phyloP scores from a whole-genome alignment of 1,140 invertebrate species.

The Ectropis grisescens region DNA sequence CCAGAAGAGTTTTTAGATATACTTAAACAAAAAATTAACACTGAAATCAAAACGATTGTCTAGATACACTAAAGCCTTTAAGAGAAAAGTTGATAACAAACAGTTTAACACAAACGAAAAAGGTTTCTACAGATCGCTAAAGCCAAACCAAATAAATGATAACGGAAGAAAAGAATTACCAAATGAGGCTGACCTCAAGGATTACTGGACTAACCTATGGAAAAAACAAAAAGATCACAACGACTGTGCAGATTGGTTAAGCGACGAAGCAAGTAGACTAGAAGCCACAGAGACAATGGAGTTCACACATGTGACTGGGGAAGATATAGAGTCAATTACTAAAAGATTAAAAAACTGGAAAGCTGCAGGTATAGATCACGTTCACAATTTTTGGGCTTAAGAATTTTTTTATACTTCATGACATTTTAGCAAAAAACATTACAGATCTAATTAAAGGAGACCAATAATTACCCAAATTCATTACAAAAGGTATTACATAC shows the following conservation, averaged over 20 bases:
- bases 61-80: slow-evolving; percentile 11
- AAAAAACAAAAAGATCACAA: slow-evolving; percentile 3
- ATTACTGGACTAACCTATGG: slow-evolving; percentile 8
- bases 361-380: slow-evolving; percentile 9
- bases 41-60: slow-evolving; percentile 8
- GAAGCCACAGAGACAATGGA: slow-evolving; percentile 5
- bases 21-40: slow-evolving; percentile 12
- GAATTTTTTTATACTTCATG: slow-evolving; percentile 8
- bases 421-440: slow-evolving; percentile 5
- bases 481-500: slow-evolving; percentile 8
- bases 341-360: slow-evolving; percentile 14
- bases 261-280: slow-evolving; percentile 3
- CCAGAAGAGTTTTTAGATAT: slow-evolving; percentile 12
- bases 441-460: slow-evolving; percentile 5
- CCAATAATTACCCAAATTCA: slow-evolving; percentile 1
- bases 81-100: slow-evolving; percentile 4
- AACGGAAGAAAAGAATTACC: background rate
- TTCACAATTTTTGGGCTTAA: slow-evolving; percentile 18
- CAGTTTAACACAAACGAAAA: slow-evolving; percentile 6
- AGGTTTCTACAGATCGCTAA: slow-evolving; percentile 4
- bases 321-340: slow-evolving; percentile 1
- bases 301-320: slow-evolving; percentile 3
- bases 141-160: background rate
- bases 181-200: slow-evolving; percentile 1
- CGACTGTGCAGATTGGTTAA: slow-evolving; percentile 4